Evolutionary conservation across 2,797 vertebrate species (phyloP), one percentile per base, ranked within the genome.

Genomic region (Ctenochaetus hawaiiensis): DNA sequence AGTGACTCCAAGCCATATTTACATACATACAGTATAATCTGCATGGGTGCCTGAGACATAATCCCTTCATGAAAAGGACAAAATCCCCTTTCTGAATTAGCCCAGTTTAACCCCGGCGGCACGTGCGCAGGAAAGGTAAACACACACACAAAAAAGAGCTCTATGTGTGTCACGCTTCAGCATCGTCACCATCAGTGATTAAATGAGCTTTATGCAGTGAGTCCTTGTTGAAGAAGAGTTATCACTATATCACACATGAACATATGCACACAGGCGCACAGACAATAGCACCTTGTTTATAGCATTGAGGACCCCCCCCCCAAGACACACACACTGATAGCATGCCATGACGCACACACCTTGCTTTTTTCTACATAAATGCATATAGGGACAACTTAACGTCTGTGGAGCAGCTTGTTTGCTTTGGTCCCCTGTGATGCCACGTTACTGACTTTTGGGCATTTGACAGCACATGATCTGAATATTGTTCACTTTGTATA

Each of bases 51-150:
- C 58, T 14, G 17, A 79, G 62, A 48, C 17, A 39, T 90, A 88
- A 90, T 89, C 91, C 84, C 83, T 54, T 72, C 81, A 73, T 87
- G 84, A 89, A 88, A 83, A 80, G 75, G 72, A 82, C 65, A 18
- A 79, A 89, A 89, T 86, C 90, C 74, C 72, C 72, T 78, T 47
- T 76, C 59, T 89, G 85, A 90, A 89, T 87, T 87, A 90, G 86
- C 78, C 69, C 57, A 84, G 82, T 87, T 89, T 87, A 89, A 89
- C 87, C 75, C 52, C n/a, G 5, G 23, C 2, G 18, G 64, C 87
- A 84, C 58, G 53, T 78, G 67, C 80, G 80, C 45, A 5, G 20
- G 58, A 52, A 75, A 87, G 62, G 83, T 78, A 79, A 70, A 86
- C 78, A 87, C 75, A 56, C 20, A 72, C 61, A 71, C 34, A 51